These are phyloP conservation scores for Dione juno DNA, from an alignment of 2,888 invertebrate species.

Conservation along the genomic window DNA sequence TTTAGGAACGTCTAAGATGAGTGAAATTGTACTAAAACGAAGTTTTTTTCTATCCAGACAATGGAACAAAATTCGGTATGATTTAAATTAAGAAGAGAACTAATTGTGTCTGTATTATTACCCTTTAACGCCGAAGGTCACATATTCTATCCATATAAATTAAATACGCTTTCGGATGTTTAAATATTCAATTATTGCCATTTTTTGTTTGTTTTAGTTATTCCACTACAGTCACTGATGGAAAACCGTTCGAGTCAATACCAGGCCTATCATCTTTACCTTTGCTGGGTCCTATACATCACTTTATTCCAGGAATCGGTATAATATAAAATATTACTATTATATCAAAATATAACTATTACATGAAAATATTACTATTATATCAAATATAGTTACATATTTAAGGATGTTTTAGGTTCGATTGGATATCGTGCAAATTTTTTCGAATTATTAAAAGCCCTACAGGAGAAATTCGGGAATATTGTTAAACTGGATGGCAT, in stretches of 20 bases:
- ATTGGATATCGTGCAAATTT: slow-evolving; percentile 61
- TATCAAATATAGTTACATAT: background rate
- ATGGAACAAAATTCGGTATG: slow-evolving; percentile 27
- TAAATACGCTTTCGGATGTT: background rate
- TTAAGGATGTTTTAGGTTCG: slow-evolving; percentile 55
- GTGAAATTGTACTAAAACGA: slow-evolving; percentile 22
- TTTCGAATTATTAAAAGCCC: slow-evolving; percentile 54
- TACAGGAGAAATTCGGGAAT: slow-evolving; percentile 63
- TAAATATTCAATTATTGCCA: background rate
- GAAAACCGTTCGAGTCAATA: slow-evolving; percentile 63
- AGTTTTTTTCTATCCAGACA: background rate
- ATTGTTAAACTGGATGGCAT: slow-evolving; percentile 68
- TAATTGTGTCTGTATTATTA: background rate
- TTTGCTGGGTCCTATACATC: slow-evolving; percentile 65
- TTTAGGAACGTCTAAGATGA: slow-evolving; percentile 7
- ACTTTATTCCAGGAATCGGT: slow-evolving; percentile 69
- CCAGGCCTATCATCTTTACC: slow-evolving; percentile 70
- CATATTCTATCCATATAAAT: background rate
- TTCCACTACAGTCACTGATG: slow-evolving; percentile 43
- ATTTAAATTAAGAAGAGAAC: background rate
- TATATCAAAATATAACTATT: background rate
- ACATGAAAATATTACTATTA: no score
- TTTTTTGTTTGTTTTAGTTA: slow-evolving; percentile 32
- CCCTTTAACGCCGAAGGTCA: background rate
- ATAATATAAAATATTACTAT: slow-evolving; percentile 41